These are phyloP conservation scores for Orussus abietinus DNA, from an alignment of 1,140 invertebrate genomes.

Conservation along the genomic window DNA sequence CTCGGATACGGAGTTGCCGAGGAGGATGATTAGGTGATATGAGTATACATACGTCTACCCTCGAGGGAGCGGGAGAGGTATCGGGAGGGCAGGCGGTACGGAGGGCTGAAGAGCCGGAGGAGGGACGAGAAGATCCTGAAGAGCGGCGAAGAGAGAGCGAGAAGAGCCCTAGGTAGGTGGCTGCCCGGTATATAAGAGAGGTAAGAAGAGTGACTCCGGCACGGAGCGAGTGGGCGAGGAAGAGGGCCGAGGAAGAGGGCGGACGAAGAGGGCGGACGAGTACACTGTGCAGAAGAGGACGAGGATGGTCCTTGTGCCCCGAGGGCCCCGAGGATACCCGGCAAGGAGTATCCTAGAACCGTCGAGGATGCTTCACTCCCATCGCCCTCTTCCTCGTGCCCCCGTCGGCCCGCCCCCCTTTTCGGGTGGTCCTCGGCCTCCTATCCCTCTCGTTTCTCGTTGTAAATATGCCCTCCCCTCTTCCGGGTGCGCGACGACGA, in stretches of 20 bases:
- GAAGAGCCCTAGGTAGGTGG: constrained; percentile 12
- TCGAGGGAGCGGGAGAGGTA: constrained; percentile 6
- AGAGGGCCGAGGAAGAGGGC: neutral
- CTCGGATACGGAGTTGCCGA: neutral
- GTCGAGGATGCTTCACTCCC: constrained; percentile 49
- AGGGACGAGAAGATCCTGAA: neutral
- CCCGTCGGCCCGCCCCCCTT: constrained; percentile 8
- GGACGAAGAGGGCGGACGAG: constrained; percentile 19
- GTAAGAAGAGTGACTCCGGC: constrained; percentile 13
- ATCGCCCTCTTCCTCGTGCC: constrained; percentile 28
- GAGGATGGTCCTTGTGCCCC: constrained; percentile 46
- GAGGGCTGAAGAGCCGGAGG: neutral
- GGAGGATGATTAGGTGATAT: constrained; percentile 22
- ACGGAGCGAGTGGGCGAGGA: neutral
- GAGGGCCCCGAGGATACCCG: constrained; percentile 44
- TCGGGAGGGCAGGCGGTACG: neutral
- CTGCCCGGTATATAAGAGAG: constrained; percentile 20
- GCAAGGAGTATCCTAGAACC: constrained; percentile 50
- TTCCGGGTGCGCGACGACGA: constrained; percentile 23
- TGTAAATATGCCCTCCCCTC: constrained; percentile 26
- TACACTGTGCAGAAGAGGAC: constrained; percentile 28
- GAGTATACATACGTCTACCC: constrained; percentile 15
- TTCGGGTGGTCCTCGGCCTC: constrained; percentile 7
- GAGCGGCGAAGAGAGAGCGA: neutral
- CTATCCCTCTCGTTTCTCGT: constrained; percentile 15